These are phyloP conservation scores for Lophochroa leadbeateri DNA, from an alignment of 2,113 vertebrate species.

Conservation along the genomic window DNA sequence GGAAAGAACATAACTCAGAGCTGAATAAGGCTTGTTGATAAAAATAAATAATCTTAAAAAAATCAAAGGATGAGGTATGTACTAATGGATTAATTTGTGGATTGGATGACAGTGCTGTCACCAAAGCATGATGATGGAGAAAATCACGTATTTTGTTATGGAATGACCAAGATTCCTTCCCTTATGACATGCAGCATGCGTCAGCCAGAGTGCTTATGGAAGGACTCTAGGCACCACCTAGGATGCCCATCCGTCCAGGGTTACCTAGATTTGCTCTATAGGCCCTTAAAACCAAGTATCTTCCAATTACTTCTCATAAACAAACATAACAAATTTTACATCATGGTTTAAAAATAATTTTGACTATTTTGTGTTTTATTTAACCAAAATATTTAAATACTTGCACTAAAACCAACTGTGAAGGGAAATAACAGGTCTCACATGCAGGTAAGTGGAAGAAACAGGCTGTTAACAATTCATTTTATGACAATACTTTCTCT, in stretches of 20 bases:
- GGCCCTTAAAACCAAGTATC: not conserved
- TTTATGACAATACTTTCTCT: conserved; percentile 30
- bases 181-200: not conserved
- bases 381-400: not conserved
- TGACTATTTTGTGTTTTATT: not conserved
- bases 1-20: not conserved
- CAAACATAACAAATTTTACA: not conserved
- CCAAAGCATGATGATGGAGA: not conserved
- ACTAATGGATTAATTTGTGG: not conserved
- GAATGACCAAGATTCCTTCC: not conserved
- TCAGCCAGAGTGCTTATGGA: not conserved
- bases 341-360: not conserved
- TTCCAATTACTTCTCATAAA: not conserved
- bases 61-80: not conserved
- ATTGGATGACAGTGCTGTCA: not conserved
- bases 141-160: not conserved
- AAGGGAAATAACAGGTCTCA: not conserved
- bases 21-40: not conserved
- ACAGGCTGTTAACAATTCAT: conserved; percentile 22
- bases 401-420: not conserved
- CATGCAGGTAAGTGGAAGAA: conserved; percentile 1
- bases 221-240: not conserved
- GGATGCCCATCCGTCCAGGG: not conserved
- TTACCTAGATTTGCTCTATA: not conserved
- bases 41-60: not conserved